Evolutionary conservation across 2,888 invertebrate species (phyloP).

Genomic region (Helleia helle): DNA sequence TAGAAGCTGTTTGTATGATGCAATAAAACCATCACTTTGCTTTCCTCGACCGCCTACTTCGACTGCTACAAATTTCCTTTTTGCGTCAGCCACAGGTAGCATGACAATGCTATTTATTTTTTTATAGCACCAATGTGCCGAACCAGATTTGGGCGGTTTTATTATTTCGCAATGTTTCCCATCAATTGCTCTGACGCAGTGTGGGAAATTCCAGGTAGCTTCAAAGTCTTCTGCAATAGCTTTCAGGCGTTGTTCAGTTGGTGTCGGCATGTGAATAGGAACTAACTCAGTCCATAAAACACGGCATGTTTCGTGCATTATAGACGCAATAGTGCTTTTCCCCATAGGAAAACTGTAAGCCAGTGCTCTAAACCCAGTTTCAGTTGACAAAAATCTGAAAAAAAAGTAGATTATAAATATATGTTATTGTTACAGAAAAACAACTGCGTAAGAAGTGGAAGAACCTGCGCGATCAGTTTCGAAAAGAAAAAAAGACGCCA

Average conservation of each 20-base stretch:
- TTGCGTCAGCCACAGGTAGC: slow-evolving; percentile 23
- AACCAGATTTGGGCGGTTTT: slow-evolving; percentile 16
- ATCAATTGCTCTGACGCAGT: slow-evolving; percentile 18
- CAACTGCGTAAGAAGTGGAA: slow-evolving; percentile 23
- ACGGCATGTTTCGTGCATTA: too few relatives aligned
- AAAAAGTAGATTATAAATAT: slow-evolving; percentile 16
- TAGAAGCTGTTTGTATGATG: too few relatives aligned
- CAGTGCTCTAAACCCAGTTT: too few relatives aligned
- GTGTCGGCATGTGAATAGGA: slow-evolving; percentile 21
- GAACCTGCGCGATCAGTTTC: slow-evolving; percentile 18
- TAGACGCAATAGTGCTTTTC: too few relatives aligned
- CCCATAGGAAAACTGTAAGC: too few relatives aligned
- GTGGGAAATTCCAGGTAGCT: slow-evolving; percentile 11
- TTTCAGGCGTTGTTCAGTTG: slow-evolving; percentile 14
- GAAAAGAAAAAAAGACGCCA: slow-evolving; percentile 19
- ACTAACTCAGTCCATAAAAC: too few relatives aligned
- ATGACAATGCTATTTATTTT: slow-evolving; percentile 21
- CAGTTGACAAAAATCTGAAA: slow-evolving; percentile 22
- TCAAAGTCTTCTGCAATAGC: slow-evolving; percentile 20
- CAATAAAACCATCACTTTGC: slow-evolving; percentile 21
- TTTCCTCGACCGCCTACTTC: slow-evolving; percentile 23
- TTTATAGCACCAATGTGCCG: slow-evolving; percentile 15
- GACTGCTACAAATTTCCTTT: slow-evolving; percentile 18
- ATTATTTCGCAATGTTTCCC: slow-evolving; percentile 21
- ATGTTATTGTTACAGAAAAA: slow-evolving; percentile 24